A percentile compares a stretch with the other conserved stretches of the same genome.
These are phyloP conservation scores for Phalacrocorax aristotelis DNA, from an alignment of 2,113 vertebrate species.

Conservation along the genomic window DNA sequence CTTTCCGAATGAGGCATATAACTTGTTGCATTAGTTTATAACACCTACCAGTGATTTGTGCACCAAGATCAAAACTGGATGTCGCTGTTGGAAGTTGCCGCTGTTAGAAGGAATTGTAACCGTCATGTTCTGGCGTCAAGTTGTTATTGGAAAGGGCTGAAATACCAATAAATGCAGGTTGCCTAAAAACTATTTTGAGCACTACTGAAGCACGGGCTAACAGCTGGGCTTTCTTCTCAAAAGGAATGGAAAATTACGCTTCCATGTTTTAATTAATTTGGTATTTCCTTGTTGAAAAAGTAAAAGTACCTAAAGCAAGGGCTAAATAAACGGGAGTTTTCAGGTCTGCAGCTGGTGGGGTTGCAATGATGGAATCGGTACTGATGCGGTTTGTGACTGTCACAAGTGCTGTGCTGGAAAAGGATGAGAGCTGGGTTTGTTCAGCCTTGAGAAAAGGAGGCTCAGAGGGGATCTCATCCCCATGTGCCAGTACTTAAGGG, in stretches of 20 bases:
- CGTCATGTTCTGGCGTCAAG: rapidly evolving
- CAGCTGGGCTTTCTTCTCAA: neutral
- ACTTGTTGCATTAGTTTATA: neutral
- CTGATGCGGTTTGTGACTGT: neutral
- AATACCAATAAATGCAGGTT: neutral
- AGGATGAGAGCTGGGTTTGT: neutral
- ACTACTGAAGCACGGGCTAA: neutral
- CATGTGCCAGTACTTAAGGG: too few species aligned
- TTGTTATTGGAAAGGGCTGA: neutral
- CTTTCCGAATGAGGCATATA: neutral
- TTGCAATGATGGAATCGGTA: neutral
- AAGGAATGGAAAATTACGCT: neutral
- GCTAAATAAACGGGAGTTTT: neutral
- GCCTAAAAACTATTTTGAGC: neutral
- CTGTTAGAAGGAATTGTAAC: neutral
- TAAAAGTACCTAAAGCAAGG: neutral
- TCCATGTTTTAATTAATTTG: neutral
- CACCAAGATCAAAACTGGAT: neutral
- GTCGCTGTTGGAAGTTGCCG: neutral
- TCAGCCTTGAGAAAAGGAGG: too few species aligned
- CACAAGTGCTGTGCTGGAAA: neutral
- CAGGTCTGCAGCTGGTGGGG: too few species aligned
- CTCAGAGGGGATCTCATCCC: too few species aligned
- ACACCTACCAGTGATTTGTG: neutral
- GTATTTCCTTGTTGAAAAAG: neutral